These are phyloP conservation scores for Procavia capensis DNA, from an alignment of 2,113 vertebrate genomes.

Conservation along the genomic window DNA sequence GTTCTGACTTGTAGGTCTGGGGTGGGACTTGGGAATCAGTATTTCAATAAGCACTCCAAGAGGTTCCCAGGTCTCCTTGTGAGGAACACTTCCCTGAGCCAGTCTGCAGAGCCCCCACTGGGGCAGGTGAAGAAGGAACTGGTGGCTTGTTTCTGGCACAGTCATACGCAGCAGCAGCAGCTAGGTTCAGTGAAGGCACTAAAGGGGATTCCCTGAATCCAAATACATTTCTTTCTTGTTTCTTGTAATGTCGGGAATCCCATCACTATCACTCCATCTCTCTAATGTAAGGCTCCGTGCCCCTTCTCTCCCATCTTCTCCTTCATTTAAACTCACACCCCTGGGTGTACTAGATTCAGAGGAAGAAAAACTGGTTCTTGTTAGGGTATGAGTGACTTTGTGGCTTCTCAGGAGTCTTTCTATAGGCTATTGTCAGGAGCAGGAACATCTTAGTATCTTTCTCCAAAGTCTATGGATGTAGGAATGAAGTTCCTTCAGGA, in stretches of 20 bases:
- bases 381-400: neutral
- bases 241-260: neutral
- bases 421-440: neutral
- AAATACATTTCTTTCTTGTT: neutral
- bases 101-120: neutral
- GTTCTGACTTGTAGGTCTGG: neutral
- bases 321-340: neutral
- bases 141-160: neutral
- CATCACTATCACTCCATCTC: neutral
- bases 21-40: neutral
- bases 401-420: neutral
- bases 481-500: neutral
- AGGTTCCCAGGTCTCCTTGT: neutral
- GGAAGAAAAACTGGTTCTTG: constrained; percentile 17
- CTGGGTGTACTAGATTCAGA: neutral
- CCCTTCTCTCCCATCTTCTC: neutral
- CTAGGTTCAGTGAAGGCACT: neutral
- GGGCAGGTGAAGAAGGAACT: neutral
- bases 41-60: neutral
- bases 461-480: neutral
- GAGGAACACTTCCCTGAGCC: accelerated
- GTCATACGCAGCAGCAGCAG: neutral
- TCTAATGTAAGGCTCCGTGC: neutral
- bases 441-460: neutral
- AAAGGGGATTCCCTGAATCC: neutral